Evolutionary conservation across 2,797 vertebrate species (phyloP).

Genomic region (Lophius americanus): DNA sequence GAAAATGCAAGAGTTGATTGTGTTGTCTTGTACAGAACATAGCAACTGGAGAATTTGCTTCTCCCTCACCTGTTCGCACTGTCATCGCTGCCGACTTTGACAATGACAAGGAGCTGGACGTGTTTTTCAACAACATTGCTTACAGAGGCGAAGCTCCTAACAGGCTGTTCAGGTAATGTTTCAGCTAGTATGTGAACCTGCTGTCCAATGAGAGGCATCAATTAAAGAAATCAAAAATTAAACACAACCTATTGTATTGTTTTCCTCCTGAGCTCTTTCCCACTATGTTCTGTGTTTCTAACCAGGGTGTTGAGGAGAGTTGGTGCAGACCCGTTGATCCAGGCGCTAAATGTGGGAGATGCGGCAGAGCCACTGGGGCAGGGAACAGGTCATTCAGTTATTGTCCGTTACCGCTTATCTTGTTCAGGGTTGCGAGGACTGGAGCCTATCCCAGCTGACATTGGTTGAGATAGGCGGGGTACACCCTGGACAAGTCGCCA

Average conservation of each 20-base stretch:
- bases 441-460: no score
- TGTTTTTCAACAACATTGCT: conserved; percentile 97
- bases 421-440: no score
- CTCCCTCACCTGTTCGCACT: conserved; percentile 89
- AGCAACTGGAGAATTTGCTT: conserved; percentile 86
- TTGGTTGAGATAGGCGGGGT: no score
- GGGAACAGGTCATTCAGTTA: conserved; percentile 86
- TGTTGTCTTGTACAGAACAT: conserved; percentile 82
- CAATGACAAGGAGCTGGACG: conserved; percentile 92
- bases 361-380: conserved; percentile 88
- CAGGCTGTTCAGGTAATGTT: conserved; percentile 89
- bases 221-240: no score
- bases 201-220: background rate
- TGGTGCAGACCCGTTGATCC: conserved; percentile 85
- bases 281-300: conserved; percentile 1
- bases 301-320: conserved; percentile 86
- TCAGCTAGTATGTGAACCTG: background rate
- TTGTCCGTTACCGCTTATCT: no score
- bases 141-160: conserved; percentile 88
- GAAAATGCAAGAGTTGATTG: background rate
- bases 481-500: no score
- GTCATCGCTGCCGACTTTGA: conserved; percentile 94
- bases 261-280: no score
- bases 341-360: conserved; percentile 90
- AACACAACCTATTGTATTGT: no score